These are phyloP conservation scores for Lepisosteus oculatus DNA, from an alignment of 2,113 vertebrate species.

Conservation along the genomic window DNA sequence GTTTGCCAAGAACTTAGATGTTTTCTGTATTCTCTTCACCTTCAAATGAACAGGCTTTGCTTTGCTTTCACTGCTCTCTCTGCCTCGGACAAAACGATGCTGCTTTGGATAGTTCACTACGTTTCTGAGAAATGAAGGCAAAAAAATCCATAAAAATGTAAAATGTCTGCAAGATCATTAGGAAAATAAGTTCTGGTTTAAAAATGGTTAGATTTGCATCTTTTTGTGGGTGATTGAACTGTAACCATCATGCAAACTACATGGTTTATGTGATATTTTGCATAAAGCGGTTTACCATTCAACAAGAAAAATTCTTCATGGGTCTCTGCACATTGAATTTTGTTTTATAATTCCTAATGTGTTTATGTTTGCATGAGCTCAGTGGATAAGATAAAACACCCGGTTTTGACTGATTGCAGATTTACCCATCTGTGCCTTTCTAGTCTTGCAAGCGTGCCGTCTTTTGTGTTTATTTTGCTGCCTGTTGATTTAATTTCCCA, in stretches of 20 bases:
- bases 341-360: constrained; percentile 51
- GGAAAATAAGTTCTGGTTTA: constrained; percentile 12
- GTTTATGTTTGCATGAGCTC: constrained; percentile 37
- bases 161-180: constrained; percentile 11
- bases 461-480: constrained; percentile 4
- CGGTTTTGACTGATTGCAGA: constrained; percentile 37
- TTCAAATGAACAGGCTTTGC: no score
- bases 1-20: no score
- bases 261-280: not conserved
- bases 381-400: constrained; percentile 33
- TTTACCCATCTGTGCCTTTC: constrained; percentile 7
- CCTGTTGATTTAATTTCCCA: constrained; percentile 25
- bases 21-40: no score
- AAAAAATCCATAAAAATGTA: not conserved
- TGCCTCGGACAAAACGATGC: no score
- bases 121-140: not conserved
- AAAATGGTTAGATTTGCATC: constrained; percentile 26
- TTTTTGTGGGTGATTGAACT: constrained; percentile 13
- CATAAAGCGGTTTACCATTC: constrained; percentile 1
- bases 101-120: no score
- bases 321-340: constrained; percentile 33
- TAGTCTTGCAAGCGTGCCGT: constrained; percentile 23
- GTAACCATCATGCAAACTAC: not conserved
- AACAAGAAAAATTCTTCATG: constrained; percentile 20
- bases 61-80: no score